These are phyloP conservation scores for Plebejus argus DNA, from an alignment of 2,888 invertebrate genomes.

Conservation along the genomic window DNA sequence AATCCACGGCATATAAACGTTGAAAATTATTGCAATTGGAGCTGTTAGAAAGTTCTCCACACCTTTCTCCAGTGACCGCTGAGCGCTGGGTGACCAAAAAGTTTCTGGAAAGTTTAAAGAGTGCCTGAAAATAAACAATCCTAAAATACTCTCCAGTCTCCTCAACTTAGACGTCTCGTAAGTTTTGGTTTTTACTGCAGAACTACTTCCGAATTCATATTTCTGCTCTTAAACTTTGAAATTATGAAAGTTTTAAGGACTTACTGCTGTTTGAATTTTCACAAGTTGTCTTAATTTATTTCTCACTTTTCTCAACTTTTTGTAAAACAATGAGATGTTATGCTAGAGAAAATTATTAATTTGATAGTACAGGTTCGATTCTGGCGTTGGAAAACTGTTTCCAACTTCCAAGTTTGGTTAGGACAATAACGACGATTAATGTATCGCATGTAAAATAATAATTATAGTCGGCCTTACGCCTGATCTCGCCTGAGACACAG, in stretches of 20 bases:
- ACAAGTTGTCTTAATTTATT: neutral
- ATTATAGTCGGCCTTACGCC: too few relatives aligned
- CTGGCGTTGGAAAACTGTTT: too few relatives aligned
- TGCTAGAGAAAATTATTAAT: too few relatives aligned
- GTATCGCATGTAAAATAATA: too few relatives aligned
- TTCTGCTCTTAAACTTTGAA: neutral
- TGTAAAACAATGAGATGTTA: too few relatives aligned
- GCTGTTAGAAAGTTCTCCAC: neutral
- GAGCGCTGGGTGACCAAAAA: neutral
- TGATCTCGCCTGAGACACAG: too few relatives aligned
- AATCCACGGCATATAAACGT: too few relatives aligned
- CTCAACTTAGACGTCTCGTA: neutral
- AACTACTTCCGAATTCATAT: slow-evolving; percentile 4
- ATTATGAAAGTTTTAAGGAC: neutral
- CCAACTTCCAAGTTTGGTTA: too few relatives aligned
- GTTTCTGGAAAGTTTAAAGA: neutral
- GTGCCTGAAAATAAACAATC: neutral
- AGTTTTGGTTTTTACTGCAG: neutral
- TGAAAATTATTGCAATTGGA: too few relatives aligned
- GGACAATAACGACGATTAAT: too few relatives aligned
- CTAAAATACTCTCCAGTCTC: neutral
- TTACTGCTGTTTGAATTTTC: neutral
- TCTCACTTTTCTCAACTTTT: too few relatives aligned
- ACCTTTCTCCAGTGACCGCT: neutral
- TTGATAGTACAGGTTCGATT: too few relatives aligned